Conservation (phyloP, 2,113 vertebrate genomes). For the Opisthocomus hoazin region DNA sequence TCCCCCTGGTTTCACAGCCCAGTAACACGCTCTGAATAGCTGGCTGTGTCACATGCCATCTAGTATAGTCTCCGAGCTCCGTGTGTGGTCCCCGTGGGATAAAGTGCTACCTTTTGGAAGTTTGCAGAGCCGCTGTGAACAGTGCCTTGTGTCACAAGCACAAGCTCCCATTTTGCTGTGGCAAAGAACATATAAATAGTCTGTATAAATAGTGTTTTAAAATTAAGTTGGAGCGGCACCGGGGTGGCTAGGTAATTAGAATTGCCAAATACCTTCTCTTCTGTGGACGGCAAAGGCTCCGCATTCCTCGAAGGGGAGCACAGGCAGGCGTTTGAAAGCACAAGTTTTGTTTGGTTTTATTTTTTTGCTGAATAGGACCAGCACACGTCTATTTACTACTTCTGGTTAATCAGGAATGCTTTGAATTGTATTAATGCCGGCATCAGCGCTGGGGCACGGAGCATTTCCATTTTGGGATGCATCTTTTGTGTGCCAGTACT, state of each 20-base stretch:
- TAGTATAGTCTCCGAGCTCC: not conserved
- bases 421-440: conserved; percentile 49
- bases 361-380: conserved; percentile 61
- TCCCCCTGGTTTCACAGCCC: conserved; percentile 57
- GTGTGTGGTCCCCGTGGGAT: conserved; percentile 57
- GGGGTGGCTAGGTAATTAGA: conserved; percentile 63
- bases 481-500: conserved; percentile 20
- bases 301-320: conserved; percentile 55
- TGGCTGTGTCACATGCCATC: conserved; percentile 59
- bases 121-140: conserved; percentile 4
- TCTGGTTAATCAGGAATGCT: conserved; percentile 59
- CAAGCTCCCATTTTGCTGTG: conserved; percentile 44
- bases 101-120: conserved; percentile 56
- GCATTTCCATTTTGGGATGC: conserved; percentile 63
- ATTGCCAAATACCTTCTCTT: conserved; percentile 63
- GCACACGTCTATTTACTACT: conserved; percentile 67
- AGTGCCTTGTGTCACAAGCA: conserved; percentile 57
- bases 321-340: conserved; percentile 53
- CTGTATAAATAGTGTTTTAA: conserved; percentile 54
- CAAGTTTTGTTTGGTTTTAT: conserved; percentile 59
- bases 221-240: conserved; percentile 28
- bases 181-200: conserved; percentile 61
- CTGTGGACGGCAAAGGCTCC: conserved; percentile 7
- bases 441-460: not conserved
- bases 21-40: conserved; percentile 54